Conservation (phyloP, 1,140 invertebrate species). For the Atta cephalotes region DNA sequence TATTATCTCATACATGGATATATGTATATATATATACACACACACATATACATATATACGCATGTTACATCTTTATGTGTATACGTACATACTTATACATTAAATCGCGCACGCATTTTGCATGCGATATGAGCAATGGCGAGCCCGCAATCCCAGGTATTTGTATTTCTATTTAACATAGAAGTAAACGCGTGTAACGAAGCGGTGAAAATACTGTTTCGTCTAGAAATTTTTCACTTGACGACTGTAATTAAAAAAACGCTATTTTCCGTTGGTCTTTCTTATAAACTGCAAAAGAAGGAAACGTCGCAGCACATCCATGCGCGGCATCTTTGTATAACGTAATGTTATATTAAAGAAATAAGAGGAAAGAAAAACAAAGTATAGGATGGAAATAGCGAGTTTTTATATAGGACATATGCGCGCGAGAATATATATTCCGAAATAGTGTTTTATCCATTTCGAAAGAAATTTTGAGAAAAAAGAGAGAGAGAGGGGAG, state of each 20-base stretch:
- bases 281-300: conserved; percentile 5
- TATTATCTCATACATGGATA: conserved; percentile 39
- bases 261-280: conserved; percentile 47
- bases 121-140: conserved; percentile 13
- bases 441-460: conserved; percentile 40
- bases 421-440: not conserved
- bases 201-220: conserved; percentile 20
- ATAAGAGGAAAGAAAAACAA: conserved; percentile 21
- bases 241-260: conserved; percentile 33
- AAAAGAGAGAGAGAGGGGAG: not conserved
- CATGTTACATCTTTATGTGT: conserved; percentile 3
- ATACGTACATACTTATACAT: not conserved
- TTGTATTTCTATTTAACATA: conserved; percentile 66
- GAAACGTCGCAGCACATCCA: not conserved
- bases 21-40: conserved; percentile 1
- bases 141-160: conserved; percentile 54
- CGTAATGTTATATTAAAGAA: conserved; percentile 17
- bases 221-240: conserved; percentile 25
- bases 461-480: not conserved
- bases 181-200: conserved; percentile 17
- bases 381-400: conserved; percentile 20
- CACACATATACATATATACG: not conserved
- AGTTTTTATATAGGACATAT: conserved; percentile 44
- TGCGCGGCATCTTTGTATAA: conserved; percentile 23
- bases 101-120: not conserved